Evolutionary conservation across 2,113 vertebrate genomes (phyloP), one percentile per base, ranked within the genome.

Genomic region (Meleagris gallopavo): DNA sequence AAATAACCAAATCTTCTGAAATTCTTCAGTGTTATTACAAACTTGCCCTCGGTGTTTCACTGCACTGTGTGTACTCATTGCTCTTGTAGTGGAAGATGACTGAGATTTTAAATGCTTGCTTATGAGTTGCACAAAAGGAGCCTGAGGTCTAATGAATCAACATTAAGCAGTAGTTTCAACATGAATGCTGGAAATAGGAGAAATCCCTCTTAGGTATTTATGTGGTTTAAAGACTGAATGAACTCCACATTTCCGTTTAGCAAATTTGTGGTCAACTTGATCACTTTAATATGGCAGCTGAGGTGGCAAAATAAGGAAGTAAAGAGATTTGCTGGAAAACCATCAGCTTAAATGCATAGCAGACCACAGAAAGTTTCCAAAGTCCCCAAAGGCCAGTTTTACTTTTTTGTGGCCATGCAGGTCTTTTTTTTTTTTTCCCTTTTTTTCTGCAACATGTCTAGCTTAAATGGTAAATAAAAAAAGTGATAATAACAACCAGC

Each of bases 241-340:
- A 96, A 73, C 76, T 73, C 50, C 90, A 32, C 91, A 81, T 96
- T 97, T 97, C 95, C 86, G 38, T 90, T 94, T 64, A 96, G 96
- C 96, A 97, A 96, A 95, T 97, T 93, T 98, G 98, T 65, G 97
- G 98, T 97, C 77, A 97, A 67, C 89, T 95, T 95, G 91, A 97
- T 97, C 93, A 90, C 80, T 97, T 97, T 97, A 96, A 97, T 96
- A 96, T 73, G 85, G 93, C 91, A 96, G 85, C 83, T 79, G 88
- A 94, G 62, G 89, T 96, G 93, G 90, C 88, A 84, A 80, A 84
- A 89, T 36, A 75, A 96, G 79, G 94, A 91, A 97, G 80, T 76
- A 75, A 93, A 90, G 86, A 96, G 91, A 96, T 85, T 83, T 84
- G 92, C 96, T 97, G 94, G 85, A 95, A 95, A 94, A 85, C 48